Percentiles rank a stretch among this genome's conserved stretches.
Conservation (phyloP, 2,888 invertebrate species). For the Meteorus cinctellus region DNA sequence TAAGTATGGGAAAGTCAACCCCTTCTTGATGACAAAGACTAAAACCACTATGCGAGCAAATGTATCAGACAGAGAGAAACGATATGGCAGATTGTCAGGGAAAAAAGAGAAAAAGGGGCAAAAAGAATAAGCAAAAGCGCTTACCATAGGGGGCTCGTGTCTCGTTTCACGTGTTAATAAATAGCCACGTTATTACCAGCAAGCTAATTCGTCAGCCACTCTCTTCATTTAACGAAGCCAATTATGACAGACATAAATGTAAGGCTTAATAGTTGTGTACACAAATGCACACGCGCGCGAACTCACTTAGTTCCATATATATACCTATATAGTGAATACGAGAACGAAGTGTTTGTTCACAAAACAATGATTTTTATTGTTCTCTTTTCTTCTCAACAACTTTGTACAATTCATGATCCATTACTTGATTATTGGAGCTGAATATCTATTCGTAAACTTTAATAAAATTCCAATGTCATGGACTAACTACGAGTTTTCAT, state of each 20-base stretch:
- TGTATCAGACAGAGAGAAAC: not conserved
- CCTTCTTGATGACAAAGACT: not conserved
- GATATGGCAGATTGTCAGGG: not conserved
- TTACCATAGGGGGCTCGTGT: slow-evolving; percentile 47
- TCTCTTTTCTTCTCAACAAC: not conserved
- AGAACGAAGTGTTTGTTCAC: not conserved
- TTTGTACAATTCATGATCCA: no score
- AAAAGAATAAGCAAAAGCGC: slow-evolving; percentile 32
- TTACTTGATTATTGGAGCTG: no score
- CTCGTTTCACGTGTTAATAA: slow-evolving; percentile 71
- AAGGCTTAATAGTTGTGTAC: slow-evolving; percentile 71
- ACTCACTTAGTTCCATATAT: slow-evolving; percentile 47
- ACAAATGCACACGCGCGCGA: slow-evolving; percentile 58
- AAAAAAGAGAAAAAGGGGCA: slow-evolving; percentile 24
- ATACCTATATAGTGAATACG: slow-evolving; percentile 7
- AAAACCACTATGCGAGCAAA: not conserved
- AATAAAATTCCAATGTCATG: no score
- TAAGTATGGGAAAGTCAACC: slow-evolving; percentile 4
- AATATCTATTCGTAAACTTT: no score
- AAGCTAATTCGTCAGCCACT: slow-evolving; percentile 71
- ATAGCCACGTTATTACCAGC: slow-evolving; percentile 71
- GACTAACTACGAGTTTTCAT: no score
- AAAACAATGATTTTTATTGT: not conserved
- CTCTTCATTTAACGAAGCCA: slow-evolving; percentile 72
- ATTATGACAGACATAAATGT: slow-evolving; percentile 72